A percentile compares a stretch with the other conserved stretches of the same genome.
These are phyloP conservation scores for Myotis vivesi DNA, from an alignment of 2,797 vertebrate genomes.

Conservation along the genomic window DNA sequence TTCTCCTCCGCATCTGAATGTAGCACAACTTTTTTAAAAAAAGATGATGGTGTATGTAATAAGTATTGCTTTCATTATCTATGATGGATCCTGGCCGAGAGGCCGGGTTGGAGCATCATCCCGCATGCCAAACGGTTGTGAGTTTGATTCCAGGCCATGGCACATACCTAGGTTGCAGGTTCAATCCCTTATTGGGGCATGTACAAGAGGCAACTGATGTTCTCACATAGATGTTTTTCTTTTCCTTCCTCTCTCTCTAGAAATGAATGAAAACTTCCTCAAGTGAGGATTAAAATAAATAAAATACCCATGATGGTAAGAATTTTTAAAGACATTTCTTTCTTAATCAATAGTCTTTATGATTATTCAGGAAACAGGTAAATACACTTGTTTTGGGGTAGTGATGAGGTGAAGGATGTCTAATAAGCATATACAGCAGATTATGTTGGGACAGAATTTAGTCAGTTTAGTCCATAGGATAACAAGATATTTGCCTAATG, in stretches of 20 bases:
- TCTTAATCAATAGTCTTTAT: background rate
- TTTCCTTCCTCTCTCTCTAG: no score
- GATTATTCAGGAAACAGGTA: conserved; percentile 11
- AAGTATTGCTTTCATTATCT: conserved; percentile 26
- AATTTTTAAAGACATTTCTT: background rate
- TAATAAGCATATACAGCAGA: background rate
- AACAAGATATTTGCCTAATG: background rate
- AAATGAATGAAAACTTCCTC: no score
- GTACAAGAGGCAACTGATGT: no score
- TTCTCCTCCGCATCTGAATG: background rate
- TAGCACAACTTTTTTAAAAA: background rate
- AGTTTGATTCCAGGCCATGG: no score
- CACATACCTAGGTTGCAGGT: no score
- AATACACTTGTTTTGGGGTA: background rate
- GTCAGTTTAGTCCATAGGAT: background rate
- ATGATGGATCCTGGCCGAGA: background rate
- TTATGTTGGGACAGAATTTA: background rate
- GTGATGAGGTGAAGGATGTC: background rate
- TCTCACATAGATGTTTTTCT: no score
- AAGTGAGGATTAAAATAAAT: no score
- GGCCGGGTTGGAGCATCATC: no score
- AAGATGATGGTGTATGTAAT: background rate
- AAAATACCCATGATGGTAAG: background rate
- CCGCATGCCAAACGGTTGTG: no score
- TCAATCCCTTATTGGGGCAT: no score